Evolutionary conservation across 2,888 invertebrate species (phyloP).

Genomic region (Chymomyza caudatula): DNA sequence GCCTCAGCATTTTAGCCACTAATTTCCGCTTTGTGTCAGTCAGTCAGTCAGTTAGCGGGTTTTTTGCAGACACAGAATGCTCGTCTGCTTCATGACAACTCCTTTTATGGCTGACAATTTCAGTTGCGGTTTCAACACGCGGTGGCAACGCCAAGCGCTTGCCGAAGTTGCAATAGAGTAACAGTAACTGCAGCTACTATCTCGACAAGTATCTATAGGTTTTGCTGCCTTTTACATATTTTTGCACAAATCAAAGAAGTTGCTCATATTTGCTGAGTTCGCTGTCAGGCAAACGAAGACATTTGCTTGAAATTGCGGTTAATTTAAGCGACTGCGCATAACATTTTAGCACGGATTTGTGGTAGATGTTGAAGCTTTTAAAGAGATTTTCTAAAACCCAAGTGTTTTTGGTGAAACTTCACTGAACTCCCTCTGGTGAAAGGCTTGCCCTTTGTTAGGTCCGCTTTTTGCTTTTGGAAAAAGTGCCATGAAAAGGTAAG

Average conservation of each 20-base stretch:
- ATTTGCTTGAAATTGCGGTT: conserved; percentile 44
- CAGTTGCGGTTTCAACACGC: conserved; percentile 1
- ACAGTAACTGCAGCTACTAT: conserved; percentile 21
- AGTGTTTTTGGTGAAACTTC: no score
- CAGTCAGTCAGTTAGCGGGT: conserved; percentile 24
- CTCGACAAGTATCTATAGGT: conserved; percentile 23
- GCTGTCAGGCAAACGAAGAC: neutral
- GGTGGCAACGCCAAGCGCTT: neutral
- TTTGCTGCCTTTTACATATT: conserved; percentile 33
- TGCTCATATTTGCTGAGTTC: conserved; percentile 31
- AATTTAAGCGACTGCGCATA: neutral
- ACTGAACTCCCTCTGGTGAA: no score
- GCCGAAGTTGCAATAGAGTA: conserved; percentile 62
- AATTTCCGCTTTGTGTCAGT: conserved; percentile 55
- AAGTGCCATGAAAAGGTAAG: no score
- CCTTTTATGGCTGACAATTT: neutral
- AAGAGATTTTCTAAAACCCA: no score
- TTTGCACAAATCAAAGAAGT: conserved; percentile 2
- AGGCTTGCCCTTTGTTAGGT: no score
- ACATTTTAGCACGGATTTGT: neutral
- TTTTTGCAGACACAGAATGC: neutral
- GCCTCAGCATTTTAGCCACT: conserved; percentile 30
- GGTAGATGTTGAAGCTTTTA: no score
- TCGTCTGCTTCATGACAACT: neutral
- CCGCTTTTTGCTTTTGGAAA: no score